A percentile compares a stretch with the other conserved stretches of the same genome.
Evolutionary conservation across 2,888 invertebrate genomes (phyloP).

Genomic region (Drosophila pseudotalamancana): DNA sequence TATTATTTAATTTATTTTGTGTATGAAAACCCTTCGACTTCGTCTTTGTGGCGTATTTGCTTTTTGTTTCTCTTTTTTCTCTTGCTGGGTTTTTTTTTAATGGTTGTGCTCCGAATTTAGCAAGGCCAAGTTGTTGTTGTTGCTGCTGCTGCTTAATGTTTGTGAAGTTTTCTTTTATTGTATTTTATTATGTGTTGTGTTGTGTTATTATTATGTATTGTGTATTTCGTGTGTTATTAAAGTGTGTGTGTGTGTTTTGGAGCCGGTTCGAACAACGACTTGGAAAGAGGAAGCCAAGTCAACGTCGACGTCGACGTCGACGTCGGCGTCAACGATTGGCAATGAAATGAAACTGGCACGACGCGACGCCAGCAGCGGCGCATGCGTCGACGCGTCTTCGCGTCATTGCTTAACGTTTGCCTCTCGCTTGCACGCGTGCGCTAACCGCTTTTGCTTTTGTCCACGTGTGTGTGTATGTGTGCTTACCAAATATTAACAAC

Average conservation of each 20-base stretch:
- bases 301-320: slow-evolving; percentile 15
- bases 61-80: slow-evolving; percentile 33
- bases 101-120: slow-evolving; percentile 76
- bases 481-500: slow-evolving; percentile 66
- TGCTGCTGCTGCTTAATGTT: slow-evolving; percentile 46
- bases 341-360: slow-evolving; percentile 79
- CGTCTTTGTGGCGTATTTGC: slow-evolving; percentile 47
- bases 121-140: slow-evolving; percentile 70
- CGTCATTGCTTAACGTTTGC: slow-evolving; percentile 43
- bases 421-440: slow-evolving; percentile 56
- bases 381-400: slow-evolving; percentile 66
- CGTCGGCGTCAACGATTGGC: slow-evolving; percentile 60
- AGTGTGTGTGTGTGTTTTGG: slow-evolving; percentile 14
- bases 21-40: slow-evolving; percentile 58
- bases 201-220: slow-evolving; percentile 65
- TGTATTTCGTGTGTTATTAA: slow-evolving; percentile 20
- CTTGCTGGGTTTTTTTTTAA: slow-evolving; percentile 42
- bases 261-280: slow-evolving; percentile 56
- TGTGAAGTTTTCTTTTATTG: slow-evolving; percentile 79
- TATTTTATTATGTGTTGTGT: slow-evolving; percentile 71
- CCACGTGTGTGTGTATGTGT: slow-evolving; percentile 12
- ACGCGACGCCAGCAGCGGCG: slow-evolving; percentile 44
- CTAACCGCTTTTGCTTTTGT: slow-evolving; percentile 7
- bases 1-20: slow-evolving; percentile 46
- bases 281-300: slow-evolving; percentile 64